Evolutionary conservation across 2,113 vertebrate species (phyloP), one percentile per base, ranked within the genome.

Genomic region (Synodontis membranacea): DNA sequence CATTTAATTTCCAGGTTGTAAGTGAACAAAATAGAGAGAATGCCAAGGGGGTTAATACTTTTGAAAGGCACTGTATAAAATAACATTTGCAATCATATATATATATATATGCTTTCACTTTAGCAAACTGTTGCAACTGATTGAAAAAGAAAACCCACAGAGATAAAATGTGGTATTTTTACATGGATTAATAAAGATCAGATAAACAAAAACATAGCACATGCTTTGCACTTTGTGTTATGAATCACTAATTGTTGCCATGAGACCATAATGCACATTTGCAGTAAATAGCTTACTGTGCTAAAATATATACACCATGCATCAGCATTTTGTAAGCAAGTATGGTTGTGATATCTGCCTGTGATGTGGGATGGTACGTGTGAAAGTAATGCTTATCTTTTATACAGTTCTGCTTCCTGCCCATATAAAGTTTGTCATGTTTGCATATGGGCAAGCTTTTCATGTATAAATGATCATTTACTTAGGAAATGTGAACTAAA

Each of bases 331-430:
- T 54, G 1, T 31, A 28, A 44, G 28, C 19, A 28, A 25, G 28
- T 19, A 8, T 76, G 44, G 44, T 34, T 34, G n/a, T 79, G 48
- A 52, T 79, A 54, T 34, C 74, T 76, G 48, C 2, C 3, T 79
- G n/a, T 79, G 15, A 52, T 52, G 48, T 52, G n/a, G 46, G n/a
- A 6, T 76, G 44, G 12, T 2, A 54, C 23, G 7, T 54, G 14
- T 52, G 76, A 79, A 79, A 34, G 76, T 54, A 48, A 79, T 79
- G 48, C n/a, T 78, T 79, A 79, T 79, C 76, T 79, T 31, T 34
- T 19, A 11, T 31, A 79, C 48, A 54, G 6, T 21, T 79, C 15
- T 54, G 48, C 31, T 52, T 79, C 76, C 76, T 79, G 76, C 48
- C n/a, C n/a, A 54, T 34, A 54, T 23, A 8, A 28, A 75, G 25